Evolutionary conservation across 64 coral and sea anemone genomes (phyloP).

Genomic region (Dendrophyllia cribrosa): DNA sequence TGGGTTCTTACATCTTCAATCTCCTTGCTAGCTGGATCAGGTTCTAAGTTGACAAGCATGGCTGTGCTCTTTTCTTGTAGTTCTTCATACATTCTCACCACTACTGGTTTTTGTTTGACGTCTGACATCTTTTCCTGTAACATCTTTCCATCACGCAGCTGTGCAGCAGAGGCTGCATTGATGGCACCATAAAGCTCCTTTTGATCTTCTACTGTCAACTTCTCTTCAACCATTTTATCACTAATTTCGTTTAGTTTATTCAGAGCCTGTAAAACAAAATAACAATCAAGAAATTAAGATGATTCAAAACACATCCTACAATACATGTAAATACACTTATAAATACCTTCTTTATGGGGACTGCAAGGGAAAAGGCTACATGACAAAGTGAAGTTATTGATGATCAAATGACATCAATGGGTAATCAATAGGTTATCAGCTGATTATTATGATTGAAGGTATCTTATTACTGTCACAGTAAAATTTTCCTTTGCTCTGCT

Average conservation of each 20-base stretch:
- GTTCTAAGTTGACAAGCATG: conserved; percentile 73
- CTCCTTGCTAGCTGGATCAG: conserved; percentile 56
- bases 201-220: conserved; percentile 86
- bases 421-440: too few species aligned
- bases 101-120: conserved; percentile 78
- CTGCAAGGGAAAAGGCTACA: too few species aligned
- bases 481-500: too few species aligned
- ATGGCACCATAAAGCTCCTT: conserved; percentile 76
- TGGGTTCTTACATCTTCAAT: conserved; percentile 79
- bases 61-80: conserved; percentile 87
- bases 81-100: conserved; percentile 95
- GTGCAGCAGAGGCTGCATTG: conserved; percentile 76
- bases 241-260: conserved; percentile 79
- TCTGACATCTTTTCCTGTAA: conserved; percentile 79
- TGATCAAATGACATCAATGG: too few species aligned
- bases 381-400: too few species aligned
- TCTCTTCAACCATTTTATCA: conserved; percentile 73
- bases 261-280: conserved; percentile 67
- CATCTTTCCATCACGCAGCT: conserved; percentile 79
- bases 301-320: neutral
- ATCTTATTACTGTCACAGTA: too few species aligned
- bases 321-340: neutral
- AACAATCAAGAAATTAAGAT: neutral
- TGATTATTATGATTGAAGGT: too few species aligned
- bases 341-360: neutral